Base-by-base conservation (phyloP, 92 coral and sea anemone species). In the Metridium senile region DNA sequence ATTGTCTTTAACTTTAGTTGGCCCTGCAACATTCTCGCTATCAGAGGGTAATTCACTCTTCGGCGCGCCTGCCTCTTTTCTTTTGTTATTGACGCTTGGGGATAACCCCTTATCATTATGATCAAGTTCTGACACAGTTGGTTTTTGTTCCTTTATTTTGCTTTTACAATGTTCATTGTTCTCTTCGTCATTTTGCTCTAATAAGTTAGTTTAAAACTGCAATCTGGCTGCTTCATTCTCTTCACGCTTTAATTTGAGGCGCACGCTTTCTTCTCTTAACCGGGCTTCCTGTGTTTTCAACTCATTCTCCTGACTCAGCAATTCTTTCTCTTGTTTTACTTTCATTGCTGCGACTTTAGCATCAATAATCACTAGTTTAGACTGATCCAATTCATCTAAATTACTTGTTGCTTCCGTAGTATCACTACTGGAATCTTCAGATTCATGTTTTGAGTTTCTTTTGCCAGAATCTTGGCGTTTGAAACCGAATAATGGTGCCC, bases 261-360 rank as follows among this genome's bases (percentile, higher is more conserved):
- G 59, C 33, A 58, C 59, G 3, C 29, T 11, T 23, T 69, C 58
- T 46, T 69, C 46, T 53, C 1, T 11, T 19, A 69, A 35, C 0
- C 19, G 74, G 74, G 61, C 74, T 69, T 69, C 74, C 74, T 61
- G 79, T 74, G 79, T 70, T 35, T 61, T 23, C n/a, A 68, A 23
- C 26, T 30, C 21, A 30, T 30, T 68, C 26, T 68, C 47, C 10
- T 25, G 74, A 30, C 20, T 39, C 54, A 68, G 74, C 74, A 30
- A 35, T 39, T 68, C 21, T 39, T 62, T 74, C 46, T 74, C 71
- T 43, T 74, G 79, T 34, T 74, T 74, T 0, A 74, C 80, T 54
- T 26, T 58, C 67, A 74, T 54, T 8, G 54, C 70, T 25, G 80
- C 80, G 28, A 74, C 25, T 33, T 74, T 59, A 26, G 80, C 80